These are phyloP conservation scores for Phataginus tricuspis DNA, from an alignment of 2,797 vertebrate species.

Conservation along the genomic window DNA sequence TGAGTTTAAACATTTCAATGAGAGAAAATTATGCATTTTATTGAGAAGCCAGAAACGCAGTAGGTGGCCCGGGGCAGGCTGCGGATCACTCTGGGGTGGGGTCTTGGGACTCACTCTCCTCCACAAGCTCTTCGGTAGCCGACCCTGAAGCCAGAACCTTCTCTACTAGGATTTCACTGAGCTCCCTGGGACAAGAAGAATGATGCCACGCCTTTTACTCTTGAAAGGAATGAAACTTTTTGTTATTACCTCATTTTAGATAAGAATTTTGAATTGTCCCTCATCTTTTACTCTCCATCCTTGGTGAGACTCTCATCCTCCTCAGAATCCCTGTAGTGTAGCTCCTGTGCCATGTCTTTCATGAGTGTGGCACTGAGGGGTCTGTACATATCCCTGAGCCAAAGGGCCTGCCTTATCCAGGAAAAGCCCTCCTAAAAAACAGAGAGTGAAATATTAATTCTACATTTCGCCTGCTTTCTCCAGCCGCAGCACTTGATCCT, in stretches of 20 bases:
- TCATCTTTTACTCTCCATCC: background rate
- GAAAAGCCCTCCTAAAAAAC: background rate
- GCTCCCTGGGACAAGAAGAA: background rate
- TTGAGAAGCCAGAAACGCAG: background rate
- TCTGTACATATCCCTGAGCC: background rate
- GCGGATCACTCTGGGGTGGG: background rate
- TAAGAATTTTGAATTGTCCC: too few relatives aligned
- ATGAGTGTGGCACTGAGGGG: background rate
- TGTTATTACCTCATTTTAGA: background rate
- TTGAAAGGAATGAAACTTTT: background rate
- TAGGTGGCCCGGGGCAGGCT: background rate
- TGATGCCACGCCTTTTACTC: background rate
- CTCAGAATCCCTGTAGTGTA: background rate
- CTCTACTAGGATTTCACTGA: rapidly evolving
- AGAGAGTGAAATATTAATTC: background rate
- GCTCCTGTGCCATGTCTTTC: conserved; percentile 1
- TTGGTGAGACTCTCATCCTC: conserved; percentile 69
- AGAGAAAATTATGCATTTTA: background rate
- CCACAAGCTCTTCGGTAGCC: rapidly evolving
- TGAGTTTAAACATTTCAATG: background rate
- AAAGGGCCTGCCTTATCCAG: too few relatives aligned
- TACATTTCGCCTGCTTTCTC: background rate
- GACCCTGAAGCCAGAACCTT: background rate
- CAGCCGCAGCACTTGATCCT: background rate
- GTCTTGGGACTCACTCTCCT: background rate